Percentiles rank a stretch among this genome's conserved stretches.
Conservation (phyloP, 2,888 invertebrate genomes). For the Agonopterix heracliana region DNA sequence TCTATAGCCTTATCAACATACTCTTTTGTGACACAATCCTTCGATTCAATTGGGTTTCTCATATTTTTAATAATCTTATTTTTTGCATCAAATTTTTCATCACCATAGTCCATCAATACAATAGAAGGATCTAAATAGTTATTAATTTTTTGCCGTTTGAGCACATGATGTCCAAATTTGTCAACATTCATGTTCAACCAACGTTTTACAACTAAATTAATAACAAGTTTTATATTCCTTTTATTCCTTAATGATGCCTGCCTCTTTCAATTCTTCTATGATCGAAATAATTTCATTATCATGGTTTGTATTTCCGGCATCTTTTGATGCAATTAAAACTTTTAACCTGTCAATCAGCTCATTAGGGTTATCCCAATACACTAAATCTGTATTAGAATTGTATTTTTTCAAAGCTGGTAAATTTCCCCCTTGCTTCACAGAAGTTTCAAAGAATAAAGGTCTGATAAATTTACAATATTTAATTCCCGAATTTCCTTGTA, state of each 20-base stretch:
- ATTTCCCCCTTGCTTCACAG: neutral
- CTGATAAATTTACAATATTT: neutral
- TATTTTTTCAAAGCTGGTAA: slow-evolving; percentile 6
- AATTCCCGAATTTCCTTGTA: too few relatives aligned
- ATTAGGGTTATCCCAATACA: slow-evolving; percentile 9
- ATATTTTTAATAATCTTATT: neutral
- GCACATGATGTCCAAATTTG: slow-evolving; percentile 5
- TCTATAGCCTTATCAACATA: neutral
- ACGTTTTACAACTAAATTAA: neutral
- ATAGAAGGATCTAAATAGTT: neutral
- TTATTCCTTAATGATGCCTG: slow-evolving; percentile 13
- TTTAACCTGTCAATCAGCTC: slow-evolving; percentile 14
- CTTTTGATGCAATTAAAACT: slow-evolving; percentile 16
- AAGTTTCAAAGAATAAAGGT: neutral
- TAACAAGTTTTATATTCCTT: neutral
- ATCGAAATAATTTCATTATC: slow-evolving; percentile 32
- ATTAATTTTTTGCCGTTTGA: neutral
- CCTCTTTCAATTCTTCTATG: slow-evolving; percentile 22
- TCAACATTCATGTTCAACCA: neutral
- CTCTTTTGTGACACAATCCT: neutral
- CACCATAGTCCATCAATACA: neutral
- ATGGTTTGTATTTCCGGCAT: slow-evolving; percentile 16
- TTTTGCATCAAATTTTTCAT: neutral
- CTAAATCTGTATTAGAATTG: slow-evolving; percentile 6
- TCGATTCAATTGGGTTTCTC: neutral